Evolutionary conservation across 2,797 vertebrate genomes (phyloP), one percentile per base, ranked within the genome.

Genomic region (Hippocampus kuda): DNA sequence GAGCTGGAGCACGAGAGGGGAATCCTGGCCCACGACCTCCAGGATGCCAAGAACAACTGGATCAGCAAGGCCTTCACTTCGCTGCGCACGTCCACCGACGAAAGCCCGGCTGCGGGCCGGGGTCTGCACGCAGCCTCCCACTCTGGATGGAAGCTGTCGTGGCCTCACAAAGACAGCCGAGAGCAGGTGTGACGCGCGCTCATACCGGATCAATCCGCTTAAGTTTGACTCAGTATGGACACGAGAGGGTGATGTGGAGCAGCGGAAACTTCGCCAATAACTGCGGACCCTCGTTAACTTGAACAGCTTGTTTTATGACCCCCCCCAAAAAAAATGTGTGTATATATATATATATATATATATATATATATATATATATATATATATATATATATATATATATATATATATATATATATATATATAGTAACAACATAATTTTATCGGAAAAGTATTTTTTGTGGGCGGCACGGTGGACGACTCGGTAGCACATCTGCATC

Each of bases 21-120:
- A 80, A 84, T 91, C 27, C 88, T 97, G 71, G 87, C 90, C 88
- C 93, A 85, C 67, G 92, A 97, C 80, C 93, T 97, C 70, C 93
- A 95, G 83, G 91, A 92, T 70, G 91, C 94, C 67, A 96, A 93
- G 87, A 95, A 95, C 92, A 96, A 87, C 88, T 98, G 96, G 96
- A 92, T 98, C 91, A 95, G 89, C 79, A 98, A 97, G 89, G 94
- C 94, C 48, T 91, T 98, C 88, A 94, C 92, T 85, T 95, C 94
- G 69, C 91, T 96, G 86, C 91, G 93, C 86, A 92, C 94, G 0
- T 91, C 92, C 69, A 78, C 89, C 0, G 73, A 51, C 66, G 49
- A 49, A 30, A 27, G 13, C 1, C 65, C 22, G n/a, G 9, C 85
- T n/a, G n/a, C n/a, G n/a, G n/a, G n/a, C n/a, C n/a, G n/a, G n/a